These are phyloP conservation scores for Ophion ellenae DNA, from an alignment of 2,888 invertebrate genomes.

Conservation along the genomic window DNA sequence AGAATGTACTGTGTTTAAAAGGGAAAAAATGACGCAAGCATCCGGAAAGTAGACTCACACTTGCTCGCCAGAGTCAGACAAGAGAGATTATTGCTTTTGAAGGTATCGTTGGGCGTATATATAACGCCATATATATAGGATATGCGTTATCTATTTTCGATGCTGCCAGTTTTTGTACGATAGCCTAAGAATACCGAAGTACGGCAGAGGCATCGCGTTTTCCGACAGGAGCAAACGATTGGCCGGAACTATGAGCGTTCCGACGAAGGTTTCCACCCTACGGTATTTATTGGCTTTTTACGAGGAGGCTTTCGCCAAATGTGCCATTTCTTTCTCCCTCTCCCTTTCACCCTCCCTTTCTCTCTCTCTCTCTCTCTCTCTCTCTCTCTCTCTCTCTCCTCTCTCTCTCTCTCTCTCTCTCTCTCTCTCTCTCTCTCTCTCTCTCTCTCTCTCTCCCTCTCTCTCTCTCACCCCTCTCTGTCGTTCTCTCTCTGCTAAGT, in stretches of 20 bases:
- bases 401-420: neutral
- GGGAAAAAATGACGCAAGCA: constrained; percentile 13
- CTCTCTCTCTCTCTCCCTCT: neutral
- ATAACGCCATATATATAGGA: neutral
- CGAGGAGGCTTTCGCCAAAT: constrained; percentile 59
- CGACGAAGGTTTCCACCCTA: constrained; percentile 68
- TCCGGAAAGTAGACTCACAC: constrained; percentile 28
- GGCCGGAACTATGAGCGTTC: constrained; percentile 61
- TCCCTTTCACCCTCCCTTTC: neutral
- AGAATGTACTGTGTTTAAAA: neutral
- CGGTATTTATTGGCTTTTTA: constrained; percentile 70
- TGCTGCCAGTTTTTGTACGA: constrained; percentile 34
- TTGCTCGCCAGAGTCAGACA: constrained; percentile 22
- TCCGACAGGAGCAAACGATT: constrained; percentile 64
- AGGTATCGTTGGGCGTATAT: constrained; percentile 16
- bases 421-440: constrained; percentile 1
- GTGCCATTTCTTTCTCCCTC: constrained; percentile 20
- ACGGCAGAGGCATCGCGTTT: constrained; percentile 49
- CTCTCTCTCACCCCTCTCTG: neutral
- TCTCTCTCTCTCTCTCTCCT: neutral
- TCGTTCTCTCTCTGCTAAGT: neutral
- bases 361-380: neutral
- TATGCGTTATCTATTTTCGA: constrained; percentile 24
- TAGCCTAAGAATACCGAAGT: constrained; percentile 42
- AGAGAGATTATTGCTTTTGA: constrained; percentile 53